A percentile compares a stretch with the other conserved stretches of the same genome.
phyloP scores from a whole-genome alignment of 2,888 invertebrate genomes.

The Lochmaea crataegi region DNA sequence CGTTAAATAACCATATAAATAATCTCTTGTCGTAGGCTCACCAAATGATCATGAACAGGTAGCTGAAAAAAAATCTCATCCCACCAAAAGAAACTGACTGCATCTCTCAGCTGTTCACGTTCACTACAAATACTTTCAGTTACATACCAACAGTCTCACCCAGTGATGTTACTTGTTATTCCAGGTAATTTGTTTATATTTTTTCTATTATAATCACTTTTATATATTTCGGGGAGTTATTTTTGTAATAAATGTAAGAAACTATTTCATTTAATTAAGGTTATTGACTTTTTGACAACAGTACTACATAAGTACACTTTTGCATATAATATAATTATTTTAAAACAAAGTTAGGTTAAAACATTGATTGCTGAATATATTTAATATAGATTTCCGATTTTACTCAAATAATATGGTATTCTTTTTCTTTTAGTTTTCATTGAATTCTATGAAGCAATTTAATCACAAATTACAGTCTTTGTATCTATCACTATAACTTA shows the following conservation, averaged over 20 bases:
- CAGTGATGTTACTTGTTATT: not conserved
- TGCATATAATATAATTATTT: too few relatives aligned
- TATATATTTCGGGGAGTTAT: not conserved
- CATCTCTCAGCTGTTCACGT: constrained; percentile 13
- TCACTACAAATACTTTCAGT: constrained; percentile 12
- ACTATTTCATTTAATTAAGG: not conserved
- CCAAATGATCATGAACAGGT: constrained; percentile 30
- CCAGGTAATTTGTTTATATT: not conserved
- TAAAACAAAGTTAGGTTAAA: too few relatives aligned
- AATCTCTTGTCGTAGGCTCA: constrained; percentile 19
- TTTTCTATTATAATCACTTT: not conserved
- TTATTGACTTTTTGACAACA: not conserved
- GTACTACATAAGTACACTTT: not conserved
- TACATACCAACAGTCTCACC: constrained; percentile 2
- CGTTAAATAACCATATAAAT: constrained; percentile 1
- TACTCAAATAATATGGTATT: not conserved
- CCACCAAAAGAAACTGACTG: constrained; percentile 30
- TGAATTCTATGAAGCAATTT: not conserved
- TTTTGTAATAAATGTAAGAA: not conserved
- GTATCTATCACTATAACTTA: not conserved
- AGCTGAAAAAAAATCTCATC: constrained; percentile 21
- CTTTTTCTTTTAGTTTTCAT: not conserved
- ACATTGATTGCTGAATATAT: too few relatives aligned
- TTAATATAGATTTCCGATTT: not conserved
- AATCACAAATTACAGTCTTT: not conserved